Evolutionary conservation across 1,140 invertebrate genomes (phyloP).

Genomic region (Lucilia cuprina): DNA sequence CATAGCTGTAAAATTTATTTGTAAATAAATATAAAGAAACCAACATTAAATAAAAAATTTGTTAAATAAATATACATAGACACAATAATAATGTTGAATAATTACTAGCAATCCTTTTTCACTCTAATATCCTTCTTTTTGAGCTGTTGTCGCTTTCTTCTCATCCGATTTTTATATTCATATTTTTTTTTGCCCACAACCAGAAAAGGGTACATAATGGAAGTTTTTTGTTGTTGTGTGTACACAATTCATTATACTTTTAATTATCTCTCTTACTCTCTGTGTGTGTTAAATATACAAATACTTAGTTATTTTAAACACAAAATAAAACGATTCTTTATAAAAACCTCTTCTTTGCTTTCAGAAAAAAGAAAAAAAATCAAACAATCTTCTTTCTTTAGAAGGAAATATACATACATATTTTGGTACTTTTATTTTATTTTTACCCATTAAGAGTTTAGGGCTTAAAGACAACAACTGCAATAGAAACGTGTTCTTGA

Average conservation of each 20-base stretch:
- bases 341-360: neutral
- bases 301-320: neutral
- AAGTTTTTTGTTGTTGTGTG: neutral
- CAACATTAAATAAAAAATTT: neutral
- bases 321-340: neutral
- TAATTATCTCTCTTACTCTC: conserved; percentile 7
- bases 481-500: neutral
- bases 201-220: neutral
- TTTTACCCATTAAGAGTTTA: neutral
- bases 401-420: neutral
- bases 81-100: neutral
- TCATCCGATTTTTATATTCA: neutral
- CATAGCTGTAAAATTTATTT: neutral
- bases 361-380: neutral
- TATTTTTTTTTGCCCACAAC: neutral
- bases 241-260: conserved; percentile 35
- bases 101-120: neutral
- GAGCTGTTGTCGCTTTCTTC: no score
- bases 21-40: neutral
- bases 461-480: neutral
- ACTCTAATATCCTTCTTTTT: neutral
- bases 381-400: neutral
- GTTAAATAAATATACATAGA: neutral
- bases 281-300: neutral
- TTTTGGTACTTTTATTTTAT: neutral